A percentile compares a stretch with the other conserved stretches of the same genome.
These are phyloP conservation scores for Dicranocentrus wangi DNA, from an alignment of 2,888 invertebrate species.

Conservation along the genomic window DNA sequence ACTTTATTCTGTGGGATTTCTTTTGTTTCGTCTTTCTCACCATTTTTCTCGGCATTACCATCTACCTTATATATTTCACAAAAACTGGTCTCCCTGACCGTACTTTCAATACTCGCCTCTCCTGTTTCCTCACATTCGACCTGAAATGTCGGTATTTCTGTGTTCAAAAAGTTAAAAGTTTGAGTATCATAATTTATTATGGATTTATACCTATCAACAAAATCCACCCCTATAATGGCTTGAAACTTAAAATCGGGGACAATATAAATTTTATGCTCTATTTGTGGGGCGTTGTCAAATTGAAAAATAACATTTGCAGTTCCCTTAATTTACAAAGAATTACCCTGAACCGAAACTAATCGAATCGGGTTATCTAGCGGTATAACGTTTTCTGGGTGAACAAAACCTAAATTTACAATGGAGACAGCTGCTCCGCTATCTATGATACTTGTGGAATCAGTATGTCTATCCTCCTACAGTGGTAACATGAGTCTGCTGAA, in stretches of 20 bases:
- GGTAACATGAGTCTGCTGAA: no score
- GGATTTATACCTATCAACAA: neutral
- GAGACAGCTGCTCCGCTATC: slow-evolving; percentile 17
- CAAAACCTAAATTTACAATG: neutral
- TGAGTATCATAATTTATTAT: neutral
- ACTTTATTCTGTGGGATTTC: no score
- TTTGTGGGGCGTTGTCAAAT: neutral
- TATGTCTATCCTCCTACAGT: no score
- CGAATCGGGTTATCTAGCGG: neutral
- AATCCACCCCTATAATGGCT: slow-evolving; percentile 2
- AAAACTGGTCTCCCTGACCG: no score
- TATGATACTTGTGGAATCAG: neutral
- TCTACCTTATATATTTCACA: no score
- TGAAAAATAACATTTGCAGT: neutral
- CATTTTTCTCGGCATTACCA: no score
- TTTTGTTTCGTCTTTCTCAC: no score
- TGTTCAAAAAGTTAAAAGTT: no score
- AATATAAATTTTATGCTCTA: neutral
- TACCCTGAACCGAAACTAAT: neutral
- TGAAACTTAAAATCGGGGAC: neutral
- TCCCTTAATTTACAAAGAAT: neutral
- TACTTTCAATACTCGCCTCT: no score
- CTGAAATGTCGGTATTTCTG: no score
- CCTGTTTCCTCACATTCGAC: no score
- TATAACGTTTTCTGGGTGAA: neutral